Conservation (phyloP, 2,888 invertebrate genomes). For the Strigamia maritima region DNA sequence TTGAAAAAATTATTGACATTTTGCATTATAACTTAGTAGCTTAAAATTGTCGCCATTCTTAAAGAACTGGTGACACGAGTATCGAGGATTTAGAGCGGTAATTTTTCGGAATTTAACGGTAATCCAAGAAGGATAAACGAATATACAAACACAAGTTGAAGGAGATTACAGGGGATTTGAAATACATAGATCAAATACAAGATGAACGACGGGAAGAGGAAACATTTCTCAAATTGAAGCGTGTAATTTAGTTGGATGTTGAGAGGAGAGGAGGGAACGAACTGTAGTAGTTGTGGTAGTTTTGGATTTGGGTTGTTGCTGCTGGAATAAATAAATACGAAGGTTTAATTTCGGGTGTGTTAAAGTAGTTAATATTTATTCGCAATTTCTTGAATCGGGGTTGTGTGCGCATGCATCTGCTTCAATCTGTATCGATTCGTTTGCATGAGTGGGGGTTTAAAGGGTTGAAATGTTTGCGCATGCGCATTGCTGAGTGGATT, state of each 20-base stretch:
- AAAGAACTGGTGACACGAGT: constrained; percentile 9
- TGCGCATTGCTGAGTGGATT: constrained; percentile 26
- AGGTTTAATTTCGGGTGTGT: neutral
- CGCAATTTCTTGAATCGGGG: constrained; percentile 8
- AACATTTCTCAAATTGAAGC: constrained; percentile 30
- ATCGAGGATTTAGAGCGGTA: constrained; percentile 17
- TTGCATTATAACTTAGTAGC: neutral
- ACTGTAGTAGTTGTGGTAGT: neutral
- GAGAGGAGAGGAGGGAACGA: neutral
- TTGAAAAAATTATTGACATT: neutral
- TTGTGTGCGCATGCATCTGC: constrained; percentile 25
- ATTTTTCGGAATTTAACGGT: constrained; percentile 11
- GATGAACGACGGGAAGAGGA: constrained; percentile 28
- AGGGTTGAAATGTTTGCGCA: constrained; percentile 34
- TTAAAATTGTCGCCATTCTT: neutral
- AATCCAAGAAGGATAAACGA: constrained; percentile 32
- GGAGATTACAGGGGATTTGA: constrained; percentile 32
- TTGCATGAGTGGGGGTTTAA: constrained; percentile 33
- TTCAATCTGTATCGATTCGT: constrained; percentile 28
- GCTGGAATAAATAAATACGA: neutral
- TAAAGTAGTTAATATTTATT: constrained; percentile 23
- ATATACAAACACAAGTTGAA: constrained; percentile 32
- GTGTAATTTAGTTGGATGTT: neutral
- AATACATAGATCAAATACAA: constrained; percentile 34
- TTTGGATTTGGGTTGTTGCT: neutral